Evolutionary conservation across 92 coral and sea anemone species (phyloP).

Genomic region (Epizoanthus fatuus): DNA sequence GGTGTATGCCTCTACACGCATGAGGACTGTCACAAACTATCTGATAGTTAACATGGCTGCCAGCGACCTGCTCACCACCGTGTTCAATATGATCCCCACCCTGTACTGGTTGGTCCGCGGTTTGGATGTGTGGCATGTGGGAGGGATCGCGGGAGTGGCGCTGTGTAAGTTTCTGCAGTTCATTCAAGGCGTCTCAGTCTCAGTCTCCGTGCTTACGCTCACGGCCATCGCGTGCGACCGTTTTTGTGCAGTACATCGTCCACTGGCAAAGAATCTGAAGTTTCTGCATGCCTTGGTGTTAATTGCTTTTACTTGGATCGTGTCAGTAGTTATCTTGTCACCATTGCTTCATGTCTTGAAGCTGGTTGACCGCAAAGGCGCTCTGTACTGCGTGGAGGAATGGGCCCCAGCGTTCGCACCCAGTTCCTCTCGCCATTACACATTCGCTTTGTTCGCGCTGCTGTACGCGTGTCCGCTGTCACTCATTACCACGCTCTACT

Average conservation of each 20-base stretch:
- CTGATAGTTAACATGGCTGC: constrained; percentile 79
- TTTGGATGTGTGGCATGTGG: constrained; percentile 72
- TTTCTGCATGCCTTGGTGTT: constrained; percentile 67
- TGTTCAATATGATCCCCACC: constrained; percentile 87
- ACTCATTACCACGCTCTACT: constrained; percentile 65
- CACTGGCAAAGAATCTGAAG: constrained; percentile 72
- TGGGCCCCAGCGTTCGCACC: constrained; percentile 74
- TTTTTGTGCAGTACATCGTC: constrained; percentile 78
- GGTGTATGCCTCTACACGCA: constrained; percentile 64
- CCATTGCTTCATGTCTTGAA: constrained; percentile 71
- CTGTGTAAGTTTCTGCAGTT: constrained; percentile 78
- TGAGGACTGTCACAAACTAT: constrained; percentile 85
- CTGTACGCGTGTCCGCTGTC: constrained; percentile 77
- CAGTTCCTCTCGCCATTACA: constrained; percentile 69
- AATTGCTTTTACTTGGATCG: constrained; percentile 65
- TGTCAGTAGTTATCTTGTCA: constrained; percentile 61
- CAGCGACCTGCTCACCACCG: constrained; percentile 79
- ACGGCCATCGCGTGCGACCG: constrained; percentile 85
- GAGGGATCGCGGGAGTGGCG: constrained; percentile 67
- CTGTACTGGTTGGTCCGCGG: constrained; percentile 72
- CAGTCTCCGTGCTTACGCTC: constrained; percentile 76
- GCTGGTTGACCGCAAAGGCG: constrained; percentile 39
- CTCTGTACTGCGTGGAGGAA: constrained; percentile 68
- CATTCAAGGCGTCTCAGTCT: constrained; percentile 68
- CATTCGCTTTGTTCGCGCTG: constrained; percentile 69